These are phyloP conservation scores for Plagodis pulveraria DNA, from an alignment of 2,888 invertebrate species.

Conservation along the genomic window DNA sequence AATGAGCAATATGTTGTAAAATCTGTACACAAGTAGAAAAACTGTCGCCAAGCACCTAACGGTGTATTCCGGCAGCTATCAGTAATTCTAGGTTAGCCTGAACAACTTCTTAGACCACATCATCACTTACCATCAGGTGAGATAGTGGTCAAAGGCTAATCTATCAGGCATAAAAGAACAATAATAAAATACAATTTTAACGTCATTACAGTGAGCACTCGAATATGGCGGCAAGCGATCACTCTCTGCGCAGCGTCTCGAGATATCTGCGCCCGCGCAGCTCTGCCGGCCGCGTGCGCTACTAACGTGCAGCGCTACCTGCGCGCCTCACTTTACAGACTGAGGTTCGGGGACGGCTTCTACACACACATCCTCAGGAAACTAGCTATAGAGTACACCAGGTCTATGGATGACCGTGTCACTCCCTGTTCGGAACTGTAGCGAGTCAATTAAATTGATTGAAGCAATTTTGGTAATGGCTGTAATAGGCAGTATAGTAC, in stretches of 20 bases:
- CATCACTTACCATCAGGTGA: too few species aligned
- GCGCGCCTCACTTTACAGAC: constrained; percentile 56
- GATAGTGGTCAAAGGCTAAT: too few species aligned
- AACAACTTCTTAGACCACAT: too few species aligned
- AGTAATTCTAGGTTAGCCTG: too few species aligned
- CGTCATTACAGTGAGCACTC: constrained; percentile 70
- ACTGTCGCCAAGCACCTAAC: too few species aligned
- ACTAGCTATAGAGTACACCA: constrained; percentile 47
- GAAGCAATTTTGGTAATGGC: too few species aligned
- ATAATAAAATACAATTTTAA: not conserved
- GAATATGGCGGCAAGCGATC: constrained; percentile 88
- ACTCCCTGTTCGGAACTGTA: not conserved
- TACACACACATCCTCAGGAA: constrained; percentile 50
- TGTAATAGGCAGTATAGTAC: too few species aligned
- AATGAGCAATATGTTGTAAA: too few species aligned
- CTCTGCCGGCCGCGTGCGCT: constrained; percentile 42
- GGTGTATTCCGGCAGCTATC: too few species aligned
- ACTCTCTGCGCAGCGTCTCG: constrained; percentile 83
- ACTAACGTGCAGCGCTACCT: constrained; percentile 60
- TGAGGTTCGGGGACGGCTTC: constrained; percentile 52
- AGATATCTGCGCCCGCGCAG: constrained; percentile 53
- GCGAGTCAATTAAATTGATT: too few species aligned
- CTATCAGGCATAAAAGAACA: too few species aligned
- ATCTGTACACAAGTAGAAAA: too few species aligned
- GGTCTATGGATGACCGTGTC: constrained; percentile 5